Base-by-base conservation (phyloP, 2,888 invertebrate species). In the Cantharis nigra region DNA sequence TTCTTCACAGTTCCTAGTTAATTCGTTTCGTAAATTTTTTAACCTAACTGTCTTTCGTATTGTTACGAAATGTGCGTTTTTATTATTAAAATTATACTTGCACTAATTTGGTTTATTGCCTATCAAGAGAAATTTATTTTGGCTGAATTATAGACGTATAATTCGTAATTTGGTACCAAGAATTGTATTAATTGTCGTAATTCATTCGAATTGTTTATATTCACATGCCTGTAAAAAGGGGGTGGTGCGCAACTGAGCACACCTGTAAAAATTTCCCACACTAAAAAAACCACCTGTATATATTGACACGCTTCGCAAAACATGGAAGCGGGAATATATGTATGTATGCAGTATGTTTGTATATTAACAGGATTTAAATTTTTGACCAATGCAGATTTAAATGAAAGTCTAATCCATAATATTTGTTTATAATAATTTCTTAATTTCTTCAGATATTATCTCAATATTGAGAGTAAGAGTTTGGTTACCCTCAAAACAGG, bases 181-280 rank as follows among this genome's bases (percentile, higher is more conserved):
- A 18, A 23, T 5, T 65, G 18, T 65, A 74, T 30, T 73, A 73
- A 74, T 64, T 75, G 33, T 26, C 23, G 64, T 69, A 62, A 63
- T 74, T 13, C 33, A 74, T 79, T 71, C 70, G 62, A 18, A 75
- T 64, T 77, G 75, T 73, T 74, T 72, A 67, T 72, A 33, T 77
- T 76, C 73, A 74, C 77, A 75, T 74, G 75, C 23, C 62, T 26
- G 69, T 30, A 63, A 73, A 70, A 70, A 72, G 65, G 62, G 73
- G 75, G 73, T 65, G 76, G 69, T 67, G 81, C 78, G 79, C 79
- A 26, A 62, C 65, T 13, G 18, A 62, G 82, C 81, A 77, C 84
- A 84, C 84, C 84, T 84, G 84, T 83, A 80, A 72, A 77, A 79
- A 78, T 81, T 84, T 84, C 84, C 84, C 84, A 84, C 84, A 84